Percentiles rank a stretch among this genome's conserved stretches.
Evolutionary conservation across 2,113 vertebrate species (phyloP).

Genomic region (Jacana jacana): DNA sequence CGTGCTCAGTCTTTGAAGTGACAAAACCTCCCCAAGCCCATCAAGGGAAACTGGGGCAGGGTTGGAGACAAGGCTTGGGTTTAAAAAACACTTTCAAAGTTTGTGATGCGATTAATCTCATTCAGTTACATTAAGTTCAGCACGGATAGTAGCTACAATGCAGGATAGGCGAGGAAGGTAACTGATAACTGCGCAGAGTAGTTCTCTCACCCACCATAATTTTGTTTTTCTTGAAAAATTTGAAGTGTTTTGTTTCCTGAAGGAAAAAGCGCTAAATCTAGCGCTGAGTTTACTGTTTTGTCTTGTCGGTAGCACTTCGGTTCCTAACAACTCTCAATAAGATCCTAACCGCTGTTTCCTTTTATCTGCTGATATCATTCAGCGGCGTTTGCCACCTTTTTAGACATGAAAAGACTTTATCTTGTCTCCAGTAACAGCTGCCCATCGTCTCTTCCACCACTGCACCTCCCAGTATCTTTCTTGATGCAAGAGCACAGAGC

Average conservation of each 20-base stretch:
- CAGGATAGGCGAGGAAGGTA: not conserved
- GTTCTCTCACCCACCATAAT: not conserved
- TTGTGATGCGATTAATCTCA: not conserved
- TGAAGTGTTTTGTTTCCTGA: conserved; percentile 64
- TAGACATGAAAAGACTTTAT: conserved; percentile 83
- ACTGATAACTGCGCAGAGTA: not conserved
- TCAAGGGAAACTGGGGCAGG: not conserved
- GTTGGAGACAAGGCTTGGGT: not conserved
- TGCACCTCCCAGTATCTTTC: not conserved
- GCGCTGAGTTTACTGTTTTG: not conserved
- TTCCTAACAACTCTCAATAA: conserved; percentile 67
- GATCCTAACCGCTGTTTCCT: conserved; percentile 67
- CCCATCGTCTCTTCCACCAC: not conserved
- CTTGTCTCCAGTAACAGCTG: conserved; percentile 58
- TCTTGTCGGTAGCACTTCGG: conserved; percentile 46
- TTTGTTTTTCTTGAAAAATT: conserved; percentile 25
- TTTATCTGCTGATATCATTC: conserved; percentile 80
- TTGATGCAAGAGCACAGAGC: not conserved
- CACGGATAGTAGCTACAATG: not conserved
- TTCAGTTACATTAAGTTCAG: not conserved
- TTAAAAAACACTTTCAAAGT: not conserved
- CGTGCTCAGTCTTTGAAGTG: not conserved
- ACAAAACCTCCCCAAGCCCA: not conserved
- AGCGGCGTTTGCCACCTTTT: conserved; percentile 75
- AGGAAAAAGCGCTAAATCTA: conserved; percentile 41